Evolutionary conservation across 2,888 invertebrate genomes (phyloP).

Genomic region (Agapostemon virescens): DNA sequence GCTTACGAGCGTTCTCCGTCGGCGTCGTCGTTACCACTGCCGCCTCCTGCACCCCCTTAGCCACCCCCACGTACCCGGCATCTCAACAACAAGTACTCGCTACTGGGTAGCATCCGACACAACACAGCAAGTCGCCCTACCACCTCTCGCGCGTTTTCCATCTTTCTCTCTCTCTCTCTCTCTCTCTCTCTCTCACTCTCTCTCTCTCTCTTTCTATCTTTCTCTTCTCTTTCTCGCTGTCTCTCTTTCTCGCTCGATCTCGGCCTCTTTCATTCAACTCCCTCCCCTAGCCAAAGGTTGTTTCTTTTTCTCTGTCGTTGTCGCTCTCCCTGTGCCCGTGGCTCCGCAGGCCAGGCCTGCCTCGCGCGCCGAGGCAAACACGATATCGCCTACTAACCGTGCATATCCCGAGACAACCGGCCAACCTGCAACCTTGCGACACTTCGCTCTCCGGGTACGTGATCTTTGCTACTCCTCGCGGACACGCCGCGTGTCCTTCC

Average conservation of each 20-base stretch:
- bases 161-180: slow-evolving; percentile 23
- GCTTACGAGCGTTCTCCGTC: slow-evolving; percentile 54
- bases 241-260: slow-evolving; percentile 14
- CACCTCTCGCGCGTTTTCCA: slow-evolving; percentile 54
- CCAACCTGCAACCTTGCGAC: slow-evolving; percentile 50
- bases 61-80: slow-evolving; percentile 67
- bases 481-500: slow-evolving; percentile 2
- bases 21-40: slow-evolving; percentile 52
- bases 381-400: slow-evolving; percentile 67
- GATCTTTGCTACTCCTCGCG: slow-evolving; percentile 22
- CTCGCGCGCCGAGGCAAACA: slow-evolving; percentile 64
- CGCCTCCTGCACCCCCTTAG: slow-evolving; percentile 36
- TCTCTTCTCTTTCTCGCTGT: slow-evolving; percentile 22
- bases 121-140: slow-evolving; percentile 78
- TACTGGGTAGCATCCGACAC: slow-evolving; percentile 78
- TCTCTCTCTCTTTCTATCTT: slow-evolving; percentile 22
- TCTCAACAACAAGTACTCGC: slow-evolving; percentile 79
- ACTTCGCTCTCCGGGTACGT: slow-evolving; percentile 53
- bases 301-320: slow-evolving; percentile 37
- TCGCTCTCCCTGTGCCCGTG: slow-evolving; percentile 43
- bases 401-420: slow-evolving; percentile 68
- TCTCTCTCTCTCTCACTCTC: background rate
- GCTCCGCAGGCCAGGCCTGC: slow-evolving; percentile 60
- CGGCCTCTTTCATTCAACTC: slow-evolving; percentile 31
- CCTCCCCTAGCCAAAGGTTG: slow-evolving; percentile 13